A percentile compares a stretch with the other conserved stretches of the same genome.
Conservation (phyloP, 2,113 vertebrate genomes). For the Gambusia affinis region DNA sequence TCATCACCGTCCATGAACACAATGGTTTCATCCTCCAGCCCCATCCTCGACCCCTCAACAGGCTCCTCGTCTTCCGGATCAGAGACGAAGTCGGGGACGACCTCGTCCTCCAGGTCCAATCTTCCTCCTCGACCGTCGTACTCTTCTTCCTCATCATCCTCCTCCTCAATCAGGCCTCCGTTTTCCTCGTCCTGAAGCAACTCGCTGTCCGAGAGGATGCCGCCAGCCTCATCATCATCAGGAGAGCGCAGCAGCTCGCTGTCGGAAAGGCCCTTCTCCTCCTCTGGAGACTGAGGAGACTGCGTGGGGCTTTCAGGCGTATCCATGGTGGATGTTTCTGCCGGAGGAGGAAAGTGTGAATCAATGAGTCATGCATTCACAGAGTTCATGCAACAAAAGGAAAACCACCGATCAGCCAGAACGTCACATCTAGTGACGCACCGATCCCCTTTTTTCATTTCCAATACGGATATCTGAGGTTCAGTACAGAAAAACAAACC, state of each 20-base stretch:
- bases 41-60: constrained; percentile 73
- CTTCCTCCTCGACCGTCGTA: constrained; percentile 30
- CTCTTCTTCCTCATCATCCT: constrained; percentile 50
- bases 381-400: neutral
- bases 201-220: constrained; percentile 75
- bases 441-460: too few species aligned
- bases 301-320: constrained; percentile 91
- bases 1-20: constrained; percentile 78
- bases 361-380: too few species aligned
- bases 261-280: constrained; percentile 78
- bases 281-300: constrained; percentile 89
- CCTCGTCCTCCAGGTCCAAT: constrained; percentile 77
- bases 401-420: neutral
- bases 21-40: constrained; percentile 77
- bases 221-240: constrained; percentile 78
- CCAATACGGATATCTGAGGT: too few species aligned
- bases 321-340: constrained; percentile 85
- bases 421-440: neutral
- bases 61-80: constrained; percentile 82
- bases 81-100: constrained; percentile 81
- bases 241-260: constrained; percentile 79
- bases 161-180: constrained; percentile 40
- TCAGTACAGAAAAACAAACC: too few species aligned
- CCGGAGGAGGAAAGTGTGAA: constrained; percentile 28
- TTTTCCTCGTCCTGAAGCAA: constrained; percentile 73